Evolutionary conservation across 2,113 vertebrate genomes (phyloP).

Genomic region (Anguilla rostrata): DNA sequence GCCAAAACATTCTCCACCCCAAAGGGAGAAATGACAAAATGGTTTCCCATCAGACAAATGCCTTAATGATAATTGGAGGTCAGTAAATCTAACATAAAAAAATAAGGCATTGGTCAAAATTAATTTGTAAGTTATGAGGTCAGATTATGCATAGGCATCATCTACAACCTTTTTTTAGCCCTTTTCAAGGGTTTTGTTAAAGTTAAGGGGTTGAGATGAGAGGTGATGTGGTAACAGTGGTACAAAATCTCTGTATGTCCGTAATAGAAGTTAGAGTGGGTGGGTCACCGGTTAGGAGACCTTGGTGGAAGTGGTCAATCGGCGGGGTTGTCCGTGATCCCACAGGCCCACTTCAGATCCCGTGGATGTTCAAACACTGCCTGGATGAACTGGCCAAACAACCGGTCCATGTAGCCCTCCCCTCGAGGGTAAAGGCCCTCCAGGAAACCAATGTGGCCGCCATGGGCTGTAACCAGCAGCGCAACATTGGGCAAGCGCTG

Average conservation of each 20-base stretch:
- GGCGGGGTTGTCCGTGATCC: conserved; percentile 29
- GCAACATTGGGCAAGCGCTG: conserved; percentile 64
- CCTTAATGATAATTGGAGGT: not conserved
- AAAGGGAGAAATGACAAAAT: too few species aligned
- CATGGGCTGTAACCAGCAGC: conserved; percentile 69
- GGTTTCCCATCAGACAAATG: not conserved
- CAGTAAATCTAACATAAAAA: not conserved
- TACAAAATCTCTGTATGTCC: not conserved
- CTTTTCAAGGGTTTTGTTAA: not conserved
- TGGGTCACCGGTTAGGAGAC: not conserved
- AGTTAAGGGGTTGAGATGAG: not conserved
- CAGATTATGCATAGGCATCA: not conserved
- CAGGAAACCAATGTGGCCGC: conserved; percentile 81
- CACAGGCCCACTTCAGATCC: conserved; percentile 61
- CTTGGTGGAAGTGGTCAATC: conserved; percentile 17
- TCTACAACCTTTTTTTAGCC: not conserved
- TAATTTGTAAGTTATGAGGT: not conserved
- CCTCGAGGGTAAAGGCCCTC: conserved; percentile 73
- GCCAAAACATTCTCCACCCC: too few species aligned
- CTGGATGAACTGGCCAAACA: conserved; percentile 66
- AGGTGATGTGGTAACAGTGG: not conserved
- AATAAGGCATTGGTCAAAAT: not conserved
- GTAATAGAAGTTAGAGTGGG: not conserved
- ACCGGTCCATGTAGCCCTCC: conserved; percentile 69
- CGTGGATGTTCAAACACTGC: conserved; percentile 64